These are phyloP conservation scores for Falco biarmicus DNA, from an alignment of 2,797 vertebrate species.

Conservation along the genomic window DNA sequence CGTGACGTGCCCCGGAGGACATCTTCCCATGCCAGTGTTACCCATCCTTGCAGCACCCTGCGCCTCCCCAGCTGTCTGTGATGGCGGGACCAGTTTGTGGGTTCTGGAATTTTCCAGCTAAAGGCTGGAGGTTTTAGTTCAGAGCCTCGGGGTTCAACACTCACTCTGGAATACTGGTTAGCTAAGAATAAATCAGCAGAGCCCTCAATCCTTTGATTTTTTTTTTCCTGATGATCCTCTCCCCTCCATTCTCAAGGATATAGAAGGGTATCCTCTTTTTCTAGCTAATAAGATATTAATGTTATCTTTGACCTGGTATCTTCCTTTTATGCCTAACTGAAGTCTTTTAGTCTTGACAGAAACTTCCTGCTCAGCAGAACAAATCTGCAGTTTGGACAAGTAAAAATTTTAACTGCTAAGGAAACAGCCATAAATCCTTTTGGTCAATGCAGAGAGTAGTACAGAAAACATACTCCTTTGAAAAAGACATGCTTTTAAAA, in stretches of 20 bases:
- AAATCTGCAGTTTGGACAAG: neutral
- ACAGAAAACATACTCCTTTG: neutral
- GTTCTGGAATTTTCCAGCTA: neutral
- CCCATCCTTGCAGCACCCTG: neutral
- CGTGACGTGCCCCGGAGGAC: neutral
- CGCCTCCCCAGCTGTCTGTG: neutral
- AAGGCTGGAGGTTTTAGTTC: neutral
- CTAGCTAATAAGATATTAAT: neutral
- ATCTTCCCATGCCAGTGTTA: neutral
- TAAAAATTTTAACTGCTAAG: neutral
- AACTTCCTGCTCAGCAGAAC: neutral
- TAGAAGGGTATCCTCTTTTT: neutral
- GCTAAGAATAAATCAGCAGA: neutral
- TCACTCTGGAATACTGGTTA: neutral
- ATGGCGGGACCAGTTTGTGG: neutral
- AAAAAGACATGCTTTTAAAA: neutral
- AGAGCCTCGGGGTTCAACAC: neutral
- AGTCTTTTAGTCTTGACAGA: neutral
- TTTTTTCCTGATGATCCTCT: neutral
- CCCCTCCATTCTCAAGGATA: neutral
- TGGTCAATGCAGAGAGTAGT: neutral
- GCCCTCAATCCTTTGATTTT: neutral
- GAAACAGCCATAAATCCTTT: neutral
- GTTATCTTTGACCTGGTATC: neutral
- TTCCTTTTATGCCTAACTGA: neutral